phyloP scores from a whole-genome alignment of 2,888 invertebrate species.

The Nineta flava region DNA sequence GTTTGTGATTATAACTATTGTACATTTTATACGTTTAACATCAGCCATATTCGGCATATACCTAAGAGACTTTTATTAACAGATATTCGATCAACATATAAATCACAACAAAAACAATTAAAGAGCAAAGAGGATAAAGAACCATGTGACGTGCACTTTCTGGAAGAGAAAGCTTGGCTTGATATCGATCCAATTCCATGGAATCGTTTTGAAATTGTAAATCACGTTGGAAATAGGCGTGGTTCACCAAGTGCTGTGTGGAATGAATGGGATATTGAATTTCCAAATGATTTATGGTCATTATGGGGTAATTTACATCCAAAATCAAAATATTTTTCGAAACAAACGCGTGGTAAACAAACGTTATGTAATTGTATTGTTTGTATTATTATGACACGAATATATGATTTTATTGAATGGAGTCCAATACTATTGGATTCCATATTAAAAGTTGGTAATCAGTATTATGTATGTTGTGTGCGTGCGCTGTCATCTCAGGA shows the following conservation, averaged over 20 bases:
- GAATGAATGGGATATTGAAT: conserved; percentile 54
- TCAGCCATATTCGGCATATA: conserved; percentile 36
- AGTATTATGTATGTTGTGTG: conserved; percentile 36
- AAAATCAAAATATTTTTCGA: conserved; percentile 35
- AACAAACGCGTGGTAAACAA: conserved; percentile 42
- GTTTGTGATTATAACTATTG: conserved; percentile 23
- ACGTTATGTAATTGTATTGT: conserved; percentile 41
- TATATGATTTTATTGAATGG: conserved; percentile 46
- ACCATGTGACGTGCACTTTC: conserved; percentile 13
- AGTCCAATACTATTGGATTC: conserved; percentile 43
- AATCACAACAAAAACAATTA: neutral
- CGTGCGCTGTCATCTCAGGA: conserved; percentile 25
- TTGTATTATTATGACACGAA: conserved; percentile 34
- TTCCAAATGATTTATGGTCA: conserved; percentile 48
- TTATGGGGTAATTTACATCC: conserved; percentile 51
- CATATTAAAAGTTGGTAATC: conserved; percentile 39
- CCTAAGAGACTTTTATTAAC: conserved; percentile 21
- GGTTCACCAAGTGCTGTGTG: conserved; percentile 26
- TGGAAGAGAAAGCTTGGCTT: conserved; percentile 25
- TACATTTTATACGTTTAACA: conserved; percentile 39
- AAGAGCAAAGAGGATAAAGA: too few species aligned
- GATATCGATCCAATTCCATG: conserved; percentile 24
- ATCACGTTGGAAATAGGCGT: conserved; percentile 17
- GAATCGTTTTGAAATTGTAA: conserved; percentile 18
- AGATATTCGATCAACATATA: too few species aligned